phyloP scores from a whole-genome alignment of 2,797 vertebrate genomes.

The Buphagus erythrorhynchus region DNA sequence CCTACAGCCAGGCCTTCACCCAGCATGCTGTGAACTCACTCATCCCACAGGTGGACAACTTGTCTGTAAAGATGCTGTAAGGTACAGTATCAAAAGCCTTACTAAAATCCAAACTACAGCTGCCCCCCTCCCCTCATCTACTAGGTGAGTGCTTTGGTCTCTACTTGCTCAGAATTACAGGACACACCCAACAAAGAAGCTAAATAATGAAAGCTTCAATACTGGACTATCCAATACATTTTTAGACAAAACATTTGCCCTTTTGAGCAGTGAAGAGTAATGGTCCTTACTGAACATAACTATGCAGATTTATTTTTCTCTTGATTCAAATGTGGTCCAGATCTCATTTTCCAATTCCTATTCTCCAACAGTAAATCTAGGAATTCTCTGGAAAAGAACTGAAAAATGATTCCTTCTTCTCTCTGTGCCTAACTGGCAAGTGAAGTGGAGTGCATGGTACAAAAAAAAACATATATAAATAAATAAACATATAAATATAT shows the following conservation, averaged over 20 bases:
- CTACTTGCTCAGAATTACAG: not conserved
- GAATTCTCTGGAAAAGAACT: not conserved
- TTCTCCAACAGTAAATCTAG: not conserved
- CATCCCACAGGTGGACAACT: not conserved
- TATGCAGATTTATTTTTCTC: not conserved
- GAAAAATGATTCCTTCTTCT: not conserved
- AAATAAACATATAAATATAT: not conserved
- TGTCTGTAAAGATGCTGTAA: not conserved
- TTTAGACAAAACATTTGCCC: not conserved
- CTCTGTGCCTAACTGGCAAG: not conserved
- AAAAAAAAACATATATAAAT: not conserved
- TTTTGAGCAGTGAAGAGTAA: not conserved
- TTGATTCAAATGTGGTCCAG: not conserved
- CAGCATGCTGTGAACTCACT: fast-evolving
- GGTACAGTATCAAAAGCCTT: not conserved
- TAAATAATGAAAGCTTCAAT: not conserved
- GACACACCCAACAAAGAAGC: not conserved
- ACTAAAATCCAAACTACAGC: not conserved
- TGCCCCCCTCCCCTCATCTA: not conserved
- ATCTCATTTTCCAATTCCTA: not conserved
- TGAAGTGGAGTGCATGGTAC: not conserved
- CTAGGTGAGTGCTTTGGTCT: not conserved
- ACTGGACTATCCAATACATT: not conserved
- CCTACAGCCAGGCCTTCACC: not conserved
- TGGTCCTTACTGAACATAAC: not conserved